Evolutionary conservation across 2,113 vertebrate genomes (phyloP).

Genomic region (Cnemophilus loriae): DNA sequence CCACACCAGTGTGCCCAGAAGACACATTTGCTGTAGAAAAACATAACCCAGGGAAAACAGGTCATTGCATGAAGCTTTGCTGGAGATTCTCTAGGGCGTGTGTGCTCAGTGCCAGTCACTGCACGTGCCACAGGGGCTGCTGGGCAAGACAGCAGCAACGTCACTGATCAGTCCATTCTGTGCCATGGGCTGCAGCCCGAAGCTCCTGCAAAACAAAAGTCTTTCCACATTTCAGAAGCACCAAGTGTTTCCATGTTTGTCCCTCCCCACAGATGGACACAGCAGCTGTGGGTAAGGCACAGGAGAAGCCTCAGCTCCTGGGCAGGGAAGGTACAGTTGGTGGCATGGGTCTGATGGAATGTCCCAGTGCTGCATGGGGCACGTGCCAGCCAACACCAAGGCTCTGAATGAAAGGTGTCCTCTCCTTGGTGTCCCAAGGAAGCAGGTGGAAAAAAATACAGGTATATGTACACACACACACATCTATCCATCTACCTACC

Average conservation of each 20-base stretch:
- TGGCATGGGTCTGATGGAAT: neutral
- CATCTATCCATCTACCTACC: neutral
- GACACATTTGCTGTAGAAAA: neutral
- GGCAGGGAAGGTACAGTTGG: neutral
- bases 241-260: neutral
- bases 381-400: neutral
- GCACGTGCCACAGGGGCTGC: rapidly evolving
- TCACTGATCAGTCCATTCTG: neutral
- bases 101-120: neutral
- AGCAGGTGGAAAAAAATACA: neutral
- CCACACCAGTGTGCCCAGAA: neutral
- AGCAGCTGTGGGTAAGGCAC: neutral
- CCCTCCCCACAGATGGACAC: neutral
- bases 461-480: rapidly evolving
- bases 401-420: neutral
- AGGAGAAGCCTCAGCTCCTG: neutral
- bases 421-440: neutral
- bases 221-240: neutral
- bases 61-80: neutral
- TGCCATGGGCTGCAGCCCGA: neutral
- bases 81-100: neutral
- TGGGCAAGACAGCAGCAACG: neutral
- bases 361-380: neutral
- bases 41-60: neutral
- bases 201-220: neutral